These are phyloP conservation scores for Drosophila kikkawai DNA, from an alignment of 1,140 invertebrate species.

Conservation along the genomic window DNA sequence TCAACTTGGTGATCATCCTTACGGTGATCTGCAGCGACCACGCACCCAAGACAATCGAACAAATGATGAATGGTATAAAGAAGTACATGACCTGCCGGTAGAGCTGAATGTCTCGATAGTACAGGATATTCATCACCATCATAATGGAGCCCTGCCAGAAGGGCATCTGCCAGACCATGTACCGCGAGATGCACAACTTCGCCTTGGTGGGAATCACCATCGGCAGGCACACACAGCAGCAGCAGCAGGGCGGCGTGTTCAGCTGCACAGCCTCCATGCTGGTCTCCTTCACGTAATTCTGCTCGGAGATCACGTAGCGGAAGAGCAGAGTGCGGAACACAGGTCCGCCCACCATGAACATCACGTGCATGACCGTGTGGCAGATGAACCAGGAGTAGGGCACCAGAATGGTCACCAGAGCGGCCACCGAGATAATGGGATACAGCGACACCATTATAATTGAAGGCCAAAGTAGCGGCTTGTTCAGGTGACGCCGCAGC, in stretches of 20 bases:
- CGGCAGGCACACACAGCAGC: constrained; percentile 72
- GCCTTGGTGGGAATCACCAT: constrained; percentile 67
- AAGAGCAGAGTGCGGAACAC: constrained; percentile 69
- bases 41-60: constrained; percentile 65
- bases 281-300: constrained; percentile 74
- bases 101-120: constrained; percentile 62
- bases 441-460: constrained; percentile 73
- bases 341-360: constrained; percentile 74
- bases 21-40: constrained; percentile 82
- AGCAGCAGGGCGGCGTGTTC: constrained; percentile 77
- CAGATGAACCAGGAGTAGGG: constrained; percentile 79
- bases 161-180: constrained; percentile 82
- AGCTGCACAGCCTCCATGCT: constrained; percentile 61
- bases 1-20: constrained; percentile 68
- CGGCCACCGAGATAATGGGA: constrained; percentile 76
- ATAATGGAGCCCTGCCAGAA: constrained; percentile 81
- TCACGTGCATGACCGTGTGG: constrained; percentile 82
- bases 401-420: constrained; percentile 72
- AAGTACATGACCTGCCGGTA: constrained; percentile 67
- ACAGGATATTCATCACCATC: constrained; percentile 78
- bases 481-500: constrained; percentile 61
- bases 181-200: constrained; percentile 69
- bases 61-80: constrained; percentile 78
- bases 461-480: constrained; percentile 54
- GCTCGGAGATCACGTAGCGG: constrained; percentile 73